Conservation (phyloP, 1,140 invertebrate genomes). For the Caerostris extrusa region DNA sequence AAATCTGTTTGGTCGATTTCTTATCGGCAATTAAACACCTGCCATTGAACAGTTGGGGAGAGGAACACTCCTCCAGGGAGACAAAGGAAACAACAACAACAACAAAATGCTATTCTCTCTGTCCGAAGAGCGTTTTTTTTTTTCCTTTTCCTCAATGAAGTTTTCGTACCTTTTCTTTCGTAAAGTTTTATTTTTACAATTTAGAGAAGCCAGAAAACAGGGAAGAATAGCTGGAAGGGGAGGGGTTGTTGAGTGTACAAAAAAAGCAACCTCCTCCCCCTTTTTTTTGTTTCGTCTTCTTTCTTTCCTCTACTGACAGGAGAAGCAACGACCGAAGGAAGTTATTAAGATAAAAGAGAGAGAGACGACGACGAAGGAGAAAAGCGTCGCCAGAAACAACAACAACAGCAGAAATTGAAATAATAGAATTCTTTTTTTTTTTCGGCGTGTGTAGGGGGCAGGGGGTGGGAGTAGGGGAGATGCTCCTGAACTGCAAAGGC, state of each 20-base stretch:
- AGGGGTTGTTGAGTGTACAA: not conserved
- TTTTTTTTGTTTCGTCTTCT: not conserved
- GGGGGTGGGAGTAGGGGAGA: not conserved
- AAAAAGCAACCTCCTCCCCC: not conserved
- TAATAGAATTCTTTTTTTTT: constrained; percentile 23
- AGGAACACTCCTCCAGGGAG: not conserved
- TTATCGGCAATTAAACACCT: not conserved
- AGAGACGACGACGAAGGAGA: not conserved
- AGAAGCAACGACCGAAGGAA: not conserved
- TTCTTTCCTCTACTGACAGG: too few species aligned
- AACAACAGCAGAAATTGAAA: constrained; percentile 21
- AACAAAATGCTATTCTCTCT: too few species aligned
- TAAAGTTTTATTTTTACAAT: not conserved
- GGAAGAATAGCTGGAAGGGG: not conserved
- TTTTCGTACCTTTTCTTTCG: not conserved
- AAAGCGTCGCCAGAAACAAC: not conserved
- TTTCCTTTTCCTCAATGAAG: too few species aligned
- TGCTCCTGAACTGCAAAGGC: not conserved
- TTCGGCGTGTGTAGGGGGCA: not conserved
- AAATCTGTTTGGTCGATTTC: too few species aligned
- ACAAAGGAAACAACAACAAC: not conserved
- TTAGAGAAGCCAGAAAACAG: not conserved
- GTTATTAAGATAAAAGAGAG: not conserved
- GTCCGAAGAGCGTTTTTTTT: not conserved
- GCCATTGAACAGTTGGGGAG: too few species aligned